Percentiles rank a stretch among this genome's conserved stretches.
phyloP scores from a whole-genome alignment of 2,797 vertebrate species.

The Sebastes taczanowskii region DNA sequence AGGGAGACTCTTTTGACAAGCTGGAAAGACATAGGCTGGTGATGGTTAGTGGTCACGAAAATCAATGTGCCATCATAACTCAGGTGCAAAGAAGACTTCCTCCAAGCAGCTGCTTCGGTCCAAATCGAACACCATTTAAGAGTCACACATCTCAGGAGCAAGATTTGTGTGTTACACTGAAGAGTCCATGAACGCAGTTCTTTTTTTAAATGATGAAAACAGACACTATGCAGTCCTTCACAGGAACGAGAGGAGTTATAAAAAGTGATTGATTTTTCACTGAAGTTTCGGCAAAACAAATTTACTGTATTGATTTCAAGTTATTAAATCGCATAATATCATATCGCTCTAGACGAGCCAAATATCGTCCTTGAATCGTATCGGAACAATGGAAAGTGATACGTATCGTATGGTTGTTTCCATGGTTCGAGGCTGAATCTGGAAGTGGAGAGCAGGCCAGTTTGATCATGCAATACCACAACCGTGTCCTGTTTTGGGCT shows the following conservation, averaged over 20 bases:
- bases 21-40: constrained; percentile 14
- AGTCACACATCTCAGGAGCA: neutral
- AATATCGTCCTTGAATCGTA: too few species aligned
- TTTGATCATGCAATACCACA: too few species aligned
- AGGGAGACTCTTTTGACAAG: constrained; percentile 17
- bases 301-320: too few species aligned
- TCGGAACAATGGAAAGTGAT: too few species aligned
- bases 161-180: neutral
- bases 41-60: constrained; percentile 15
- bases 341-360: too few species aligned
- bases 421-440: too few species aligned
- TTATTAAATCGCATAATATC: too few species aligned
- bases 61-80: constrained; percentile 43
- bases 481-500: too few species aligned
- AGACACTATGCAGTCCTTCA: neutral
- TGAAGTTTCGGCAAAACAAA: too few species aligned
- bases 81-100: constrained; percentile 27
- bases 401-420: too few species aligned
- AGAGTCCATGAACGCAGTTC: neutral
- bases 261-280: neutral
- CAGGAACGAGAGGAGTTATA: neutral
- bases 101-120: neutral
- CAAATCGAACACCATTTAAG: constrained; percentile 35
- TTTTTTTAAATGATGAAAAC: neutral
- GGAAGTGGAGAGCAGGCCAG: too few species aligned